phyloP scores from a whole-genome alignment of 1,140 invertebrate species.

The Latrodectus geometricus region DNA sequence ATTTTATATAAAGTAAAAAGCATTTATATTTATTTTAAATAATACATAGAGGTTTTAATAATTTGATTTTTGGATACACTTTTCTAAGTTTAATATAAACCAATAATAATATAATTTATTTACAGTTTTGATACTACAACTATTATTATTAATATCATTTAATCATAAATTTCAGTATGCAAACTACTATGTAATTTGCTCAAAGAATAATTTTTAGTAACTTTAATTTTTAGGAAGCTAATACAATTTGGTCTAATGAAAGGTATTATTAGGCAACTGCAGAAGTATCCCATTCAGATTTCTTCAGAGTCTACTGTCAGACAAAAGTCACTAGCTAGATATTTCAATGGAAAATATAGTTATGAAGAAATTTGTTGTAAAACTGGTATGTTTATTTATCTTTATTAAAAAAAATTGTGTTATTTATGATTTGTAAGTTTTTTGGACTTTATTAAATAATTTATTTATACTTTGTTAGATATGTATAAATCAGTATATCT shows the following conservation, averaged over 20 bases:
- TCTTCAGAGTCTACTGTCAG: slow-evolving; percentile 40
- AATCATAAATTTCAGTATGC: too few species aligned
- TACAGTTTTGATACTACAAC: too few species aligned
- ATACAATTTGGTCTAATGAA: slow-evolving; percentile 91
- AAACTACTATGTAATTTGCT: too few species aligned
- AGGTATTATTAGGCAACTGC: slow-evolving; percentile 81
- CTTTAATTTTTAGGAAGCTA: slow-evolving; percentile 74
- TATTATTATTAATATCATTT: too few species aligned
- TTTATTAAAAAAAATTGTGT: neutral
- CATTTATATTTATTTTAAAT: too few species aligned
- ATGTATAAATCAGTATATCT: neutral
- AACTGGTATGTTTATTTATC: slow-evolving; percentile 70
- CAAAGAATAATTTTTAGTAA: too few species aligned
- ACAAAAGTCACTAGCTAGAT: slow-evolving; percentile 68
- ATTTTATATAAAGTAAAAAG: too few species aligned
- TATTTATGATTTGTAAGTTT: too few species aligned
- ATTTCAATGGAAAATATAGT: slow-evolving; percentile 84
- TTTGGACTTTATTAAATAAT: neutral
- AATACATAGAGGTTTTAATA: too few species aligned
- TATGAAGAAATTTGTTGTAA: slow-evolving; percentile 91
- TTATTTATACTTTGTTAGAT: slow-evolving; percentile 3
- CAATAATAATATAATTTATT: too few species aligned
- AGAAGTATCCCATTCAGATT: slow-evolving; percentile 73
- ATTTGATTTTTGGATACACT: too few species aligned
- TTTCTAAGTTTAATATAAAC: too few species aligned